Evolutionary conservation across 2,113 vertebrate species (phyloP).

Genomic region (Rhinolophus sinicus): DNA sequence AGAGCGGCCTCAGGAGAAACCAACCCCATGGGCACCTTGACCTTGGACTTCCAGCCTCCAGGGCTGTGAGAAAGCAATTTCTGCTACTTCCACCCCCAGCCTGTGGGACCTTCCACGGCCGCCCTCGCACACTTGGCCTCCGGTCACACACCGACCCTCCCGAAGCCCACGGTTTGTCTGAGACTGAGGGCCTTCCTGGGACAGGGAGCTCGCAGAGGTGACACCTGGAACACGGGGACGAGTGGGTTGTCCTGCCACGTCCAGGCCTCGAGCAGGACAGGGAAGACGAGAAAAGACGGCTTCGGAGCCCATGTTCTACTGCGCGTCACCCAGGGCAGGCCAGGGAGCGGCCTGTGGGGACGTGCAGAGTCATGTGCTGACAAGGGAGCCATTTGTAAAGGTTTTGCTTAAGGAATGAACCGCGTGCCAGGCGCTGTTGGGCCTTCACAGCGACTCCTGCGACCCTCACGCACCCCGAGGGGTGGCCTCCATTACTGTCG

Average conservation of each 20-base stretch:
- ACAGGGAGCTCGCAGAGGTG: neutral
- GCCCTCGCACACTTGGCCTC: neutral
- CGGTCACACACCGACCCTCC: neutral
- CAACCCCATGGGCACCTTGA: neutral
- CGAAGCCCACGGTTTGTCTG: neutral
- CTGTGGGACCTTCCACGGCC: neutral
- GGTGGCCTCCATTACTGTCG: no score
- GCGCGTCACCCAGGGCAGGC: neutral
- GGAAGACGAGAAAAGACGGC: neutral
- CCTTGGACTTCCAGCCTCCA: neutral
- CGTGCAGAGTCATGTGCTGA: neutral
- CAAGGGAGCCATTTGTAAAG: neutral
- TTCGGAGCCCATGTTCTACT: neutral
- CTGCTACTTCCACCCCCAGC: no score
- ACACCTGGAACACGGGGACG: neutral
- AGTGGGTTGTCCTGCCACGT: neutral
- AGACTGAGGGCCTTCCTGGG: neutral
- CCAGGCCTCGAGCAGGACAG: neutral
- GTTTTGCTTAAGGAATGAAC: neutral
- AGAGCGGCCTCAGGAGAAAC: neutral
- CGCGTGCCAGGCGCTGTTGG: fast-evolving
- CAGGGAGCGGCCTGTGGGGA: no score
- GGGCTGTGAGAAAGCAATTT: neutral
- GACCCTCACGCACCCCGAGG: no score
- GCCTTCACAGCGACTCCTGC: neutral